Evolutionary conservation across 2,888 invertebrate genomes (phyloP).

Genomic region (Trypoxylon attenuatum): DNA sequence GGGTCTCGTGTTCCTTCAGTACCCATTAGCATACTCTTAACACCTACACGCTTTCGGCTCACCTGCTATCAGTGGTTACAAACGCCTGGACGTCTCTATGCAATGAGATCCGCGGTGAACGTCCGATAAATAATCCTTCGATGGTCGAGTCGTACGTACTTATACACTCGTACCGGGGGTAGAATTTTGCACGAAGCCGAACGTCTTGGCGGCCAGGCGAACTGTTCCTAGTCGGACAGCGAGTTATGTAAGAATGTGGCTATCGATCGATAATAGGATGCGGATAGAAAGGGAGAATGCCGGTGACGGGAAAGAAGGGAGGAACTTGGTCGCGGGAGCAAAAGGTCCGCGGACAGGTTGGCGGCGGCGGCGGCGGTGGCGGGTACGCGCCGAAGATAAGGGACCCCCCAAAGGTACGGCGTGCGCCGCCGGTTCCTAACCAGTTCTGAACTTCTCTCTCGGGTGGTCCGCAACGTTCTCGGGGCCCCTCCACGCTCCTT

Average conservation of each 20-base stretch:
- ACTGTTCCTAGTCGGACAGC: too few relatives aligned
- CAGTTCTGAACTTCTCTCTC: constrained; percentile 70
- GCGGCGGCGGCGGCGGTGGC: constrained; percentile 59
- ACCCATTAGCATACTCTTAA: too few relatives aligned
- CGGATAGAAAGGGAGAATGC: constrained; percentile 22
- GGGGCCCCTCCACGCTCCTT: constrained; percentile 43
- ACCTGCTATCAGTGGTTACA: too few relatives aligned
- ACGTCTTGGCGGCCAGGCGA: too few relatives aligned
- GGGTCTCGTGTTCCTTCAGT: too few relatives aligned
- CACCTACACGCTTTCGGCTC: too few relatives aligned
- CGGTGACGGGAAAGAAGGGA: neutral
- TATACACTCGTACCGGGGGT: too few relatives aligned
- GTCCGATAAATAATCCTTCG: too few relatives aligned
- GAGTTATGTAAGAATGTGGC: constrained; percentile 30
- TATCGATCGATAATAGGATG: constrained; percentile 66
- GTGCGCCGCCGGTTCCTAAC: constrained; percentile 71
- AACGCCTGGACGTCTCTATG: too few relatives aligned
- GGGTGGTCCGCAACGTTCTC: constrained; percentile 69
- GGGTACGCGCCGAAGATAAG: constrained; percentile 67
- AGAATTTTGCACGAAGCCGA: too few relatives aligned
- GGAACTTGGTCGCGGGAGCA: constrained; percentile 34
- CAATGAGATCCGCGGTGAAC: too few relatives aligned
- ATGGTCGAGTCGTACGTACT: too few relatives aligned
- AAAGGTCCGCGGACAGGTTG: constrained; percentile 51
- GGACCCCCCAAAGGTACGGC: constrained; percentile 71